Percentiles rank a stretch among this genome's conserved stretches.
Conservation (phyloP, 2,113 vertebrate species). For the Podarcis muralis region DNA sequence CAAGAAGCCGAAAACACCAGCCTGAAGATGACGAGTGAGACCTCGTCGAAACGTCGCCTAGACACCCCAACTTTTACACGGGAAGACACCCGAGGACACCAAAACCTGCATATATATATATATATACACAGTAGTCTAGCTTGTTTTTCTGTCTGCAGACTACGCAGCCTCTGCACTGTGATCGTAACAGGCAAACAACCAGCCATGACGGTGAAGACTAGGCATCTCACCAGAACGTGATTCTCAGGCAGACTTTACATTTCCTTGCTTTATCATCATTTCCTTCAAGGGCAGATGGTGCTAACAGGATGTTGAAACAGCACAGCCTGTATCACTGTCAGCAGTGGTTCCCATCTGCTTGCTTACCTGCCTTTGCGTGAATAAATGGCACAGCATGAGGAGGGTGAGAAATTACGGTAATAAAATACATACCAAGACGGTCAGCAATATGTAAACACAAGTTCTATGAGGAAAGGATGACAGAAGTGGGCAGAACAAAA, state of each 20-base stretch:
- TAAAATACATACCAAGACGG: background rate
- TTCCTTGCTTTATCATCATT: background rate
- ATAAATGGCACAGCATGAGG: background rate
- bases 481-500: background rate
- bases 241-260: background rate
- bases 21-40: too few species aligned
- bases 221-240: background rate
- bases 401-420: background rate
- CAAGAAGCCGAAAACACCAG: too few species aligned
- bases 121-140: too few species aligned
- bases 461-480: background rate
- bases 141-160: too few species aligned
- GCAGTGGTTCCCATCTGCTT: background rate
- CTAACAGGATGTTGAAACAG: background rate
- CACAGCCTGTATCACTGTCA: background rate
- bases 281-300: background rate
- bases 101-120: too few species aligned
- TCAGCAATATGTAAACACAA: background rate
- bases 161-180: too few species aligned
- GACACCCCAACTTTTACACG: too few species aligned
- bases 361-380: background rate
- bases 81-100: too few species aligned
- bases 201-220: too few species aligned
- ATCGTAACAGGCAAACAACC: too few species aligned
- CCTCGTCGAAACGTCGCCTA: too few species aligned